These are phyloP conservation scores for Saccostrea glomerata DNA, from an alignment of 1,140 invertebrate genomes.

Conservation along the genomic window DNA sequence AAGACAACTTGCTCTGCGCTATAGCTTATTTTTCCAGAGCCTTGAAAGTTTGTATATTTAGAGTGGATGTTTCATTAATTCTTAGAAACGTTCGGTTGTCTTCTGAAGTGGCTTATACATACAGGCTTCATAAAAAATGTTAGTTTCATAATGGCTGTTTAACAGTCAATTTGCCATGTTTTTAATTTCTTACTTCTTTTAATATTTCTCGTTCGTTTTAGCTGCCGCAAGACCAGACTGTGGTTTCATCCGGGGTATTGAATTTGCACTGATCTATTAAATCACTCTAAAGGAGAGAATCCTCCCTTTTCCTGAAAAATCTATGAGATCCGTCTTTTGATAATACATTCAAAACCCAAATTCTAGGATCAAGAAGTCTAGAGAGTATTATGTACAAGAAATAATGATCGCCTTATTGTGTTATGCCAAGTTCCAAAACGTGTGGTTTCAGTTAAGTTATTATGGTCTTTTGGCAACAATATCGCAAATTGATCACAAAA, in stretches of 20 bases:
- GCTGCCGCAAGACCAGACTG: not conserved
- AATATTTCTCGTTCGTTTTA: too few species aligned
- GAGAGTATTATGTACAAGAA: not conserved
- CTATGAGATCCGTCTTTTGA: not conserved
- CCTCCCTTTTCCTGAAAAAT: not conserved
- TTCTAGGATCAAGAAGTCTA: not conserved
- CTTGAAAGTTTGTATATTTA: not conserved
- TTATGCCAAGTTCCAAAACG: not conserved
- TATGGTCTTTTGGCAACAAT: slow-evolving; percentile 19
- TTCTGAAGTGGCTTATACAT: not conserved
- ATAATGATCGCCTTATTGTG: not conserved
- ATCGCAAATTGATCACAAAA: slow-evolving; percentile 2
- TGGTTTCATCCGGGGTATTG: not conserved
- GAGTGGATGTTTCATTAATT: not conserved
- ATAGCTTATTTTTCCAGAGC: not conserved
- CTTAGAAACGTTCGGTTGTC: not conserved
- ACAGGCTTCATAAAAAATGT: too few species aligned
- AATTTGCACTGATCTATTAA: not conserved
- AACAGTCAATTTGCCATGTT: too few species aligned
- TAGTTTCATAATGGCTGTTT: too few species aligned
- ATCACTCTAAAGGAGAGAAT: not conserved
- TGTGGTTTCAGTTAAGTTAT: not conserved
- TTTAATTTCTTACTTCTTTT: too few species aligned
- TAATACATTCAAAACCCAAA: not conserved
- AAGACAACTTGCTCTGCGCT: not conserved